Base-by-base conservation (phyloP, 2,113 vertebrate species). In the Hystrix brachyura region DNA sequence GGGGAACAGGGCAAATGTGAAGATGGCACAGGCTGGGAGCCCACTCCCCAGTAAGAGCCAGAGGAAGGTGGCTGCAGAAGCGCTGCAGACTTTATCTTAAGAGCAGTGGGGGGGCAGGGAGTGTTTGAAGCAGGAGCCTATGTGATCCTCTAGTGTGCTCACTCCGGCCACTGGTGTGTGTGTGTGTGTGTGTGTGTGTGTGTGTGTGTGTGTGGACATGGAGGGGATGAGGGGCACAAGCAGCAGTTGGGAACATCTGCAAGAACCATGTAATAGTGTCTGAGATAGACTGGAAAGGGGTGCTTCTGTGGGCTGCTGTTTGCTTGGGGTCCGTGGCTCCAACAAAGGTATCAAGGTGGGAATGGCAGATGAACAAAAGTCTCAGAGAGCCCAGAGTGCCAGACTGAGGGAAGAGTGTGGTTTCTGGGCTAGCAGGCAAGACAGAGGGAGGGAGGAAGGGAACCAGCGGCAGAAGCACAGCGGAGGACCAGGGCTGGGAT, bases 221-320 rank as follows among this genome's bases (percentile, higher is more conserved):
- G 9, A 34, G 51, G 19, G 13, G 4, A 5, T 0, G 9, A 12
- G 8, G 38, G 14, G 15, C 2, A 23, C 43, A 19, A 5, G 5
- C 25, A 57, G 43, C 12, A 1, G 13, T 23, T 27, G 23, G 57
- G 57, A 48, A 46, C 21, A 11, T 27, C 59, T 10, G 51, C 4
- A 32, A 32, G 55, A 38, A 10, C 23, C n/a, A 3, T 0, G 7
- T 1, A 1, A 13, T 14, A 19, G 55, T 0, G 15, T 34, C 60
- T 8, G 25, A 51, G 69, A 18, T 32, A 5, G 25, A 3, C 27
- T 7, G 7, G 10, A 55, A 6, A 71, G 71, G 55, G 9, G 6
- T 9, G 4, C 32, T 29, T 8, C 21, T 51, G 9, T 17, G 25
- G 43, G 59, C n/a, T 62, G 38, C 13, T 48, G 4, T 59, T 19